A percentile compares a stretch with the other conserved stretches of the same genome.
Conservation (phyloP, 1,140 invertebrate genomes). For the Ooceraea biroi region DNA sequence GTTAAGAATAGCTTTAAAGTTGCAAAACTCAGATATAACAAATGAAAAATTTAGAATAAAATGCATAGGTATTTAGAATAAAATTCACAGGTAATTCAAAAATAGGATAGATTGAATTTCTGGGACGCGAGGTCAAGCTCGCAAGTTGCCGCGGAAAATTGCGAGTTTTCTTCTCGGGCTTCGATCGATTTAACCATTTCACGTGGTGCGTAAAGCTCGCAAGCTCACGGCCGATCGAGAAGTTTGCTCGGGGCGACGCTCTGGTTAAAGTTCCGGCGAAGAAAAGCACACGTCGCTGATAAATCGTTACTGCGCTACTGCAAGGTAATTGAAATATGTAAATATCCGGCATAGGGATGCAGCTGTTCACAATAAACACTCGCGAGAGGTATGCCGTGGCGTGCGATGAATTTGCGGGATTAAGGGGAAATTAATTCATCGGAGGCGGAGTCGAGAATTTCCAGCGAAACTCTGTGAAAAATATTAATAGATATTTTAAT, state of each 20-base stretch:
- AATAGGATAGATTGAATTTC: too few relatives aligned
- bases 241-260: slow-evolving; percentile 4
- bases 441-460: not conserved
- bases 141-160: too few relatives aligned
- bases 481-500: slow-evolving; percentile 31
- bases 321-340: slow-evolving; percentile 56
- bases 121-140: too few relatives aligned
- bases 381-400: slow-evolving; percentile 13
- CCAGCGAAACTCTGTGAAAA: not conserved
- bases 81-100: too few relatives aligned
- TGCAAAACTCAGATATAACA: too few relatives aligned
- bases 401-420: slow-evolving; percentile 30
- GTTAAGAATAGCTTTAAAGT: too few relatives aligned
- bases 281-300: slow-evolving; percentile 43
- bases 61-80: too few relatives aligned
- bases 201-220: slow-evolving; percentile 31
- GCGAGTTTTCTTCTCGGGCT: slow-evolving; percentile 10
- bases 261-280: slow-evolving; percentile 26
- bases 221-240: slow-evolving; percentile 18
- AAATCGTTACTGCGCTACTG: slow-evolving; percentile 41
- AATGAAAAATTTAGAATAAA: too few relatives aligned
- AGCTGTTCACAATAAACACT: slow-evolving; percentile 47
- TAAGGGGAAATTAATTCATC: slow-evolving; percentile 38
- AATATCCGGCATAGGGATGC: slow-evolving; percentile 37
- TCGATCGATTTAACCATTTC: slow-evolving; percentile 42